Percentiles rank a stretch among this genome's conserved stretches.
These are phyloP conservation scores for Cephalotes varians DNA, from an alignment of 2,888 invertebrate species.

Conservation along the genomic window DNA sequence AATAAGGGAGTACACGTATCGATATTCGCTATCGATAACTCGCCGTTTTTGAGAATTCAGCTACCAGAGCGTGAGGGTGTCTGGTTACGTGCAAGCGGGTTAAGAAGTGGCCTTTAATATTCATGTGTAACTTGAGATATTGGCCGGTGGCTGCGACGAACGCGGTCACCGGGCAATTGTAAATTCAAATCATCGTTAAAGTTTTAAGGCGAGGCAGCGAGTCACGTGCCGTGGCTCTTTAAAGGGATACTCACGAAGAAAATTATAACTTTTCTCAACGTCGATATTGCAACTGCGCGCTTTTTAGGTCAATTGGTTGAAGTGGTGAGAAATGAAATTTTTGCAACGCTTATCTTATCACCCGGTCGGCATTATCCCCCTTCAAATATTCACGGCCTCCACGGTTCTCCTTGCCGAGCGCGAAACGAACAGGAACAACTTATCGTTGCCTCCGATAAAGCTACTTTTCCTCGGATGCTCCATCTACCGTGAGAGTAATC, in stretches of 20 bases:
- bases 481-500: conserved; percentile 63
- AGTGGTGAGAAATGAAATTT: conserved; percentile 27
- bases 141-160: conserved; percentile 1
- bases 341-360: conserved; percentile 49
- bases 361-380: conserved; percentile 40
- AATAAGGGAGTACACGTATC: conserved; percentile 9
- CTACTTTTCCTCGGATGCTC: conserved; percentile 50
- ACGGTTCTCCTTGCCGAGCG: conserved; percentile 18
- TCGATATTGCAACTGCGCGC: not conserved
- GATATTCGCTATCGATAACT: not conserved
- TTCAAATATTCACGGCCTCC: conserved; percentile 55
- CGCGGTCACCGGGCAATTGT: conserved; percentile 37
- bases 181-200: conserved; percentile 49
- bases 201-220: conserved; percentile 17
- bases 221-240: not conserved
- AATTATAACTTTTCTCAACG: conserved; percentile 19
- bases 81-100: conserved; percentile 28
- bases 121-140: conserved; percentile 52
- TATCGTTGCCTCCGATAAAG: conserved; percentile 66
- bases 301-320: not conserved
- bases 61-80: not conserved
- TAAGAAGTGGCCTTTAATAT: conserved; percentile 45
- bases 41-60: conserved; percentile 11
- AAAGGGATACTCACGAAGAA: not conserved
- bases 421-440: conserved; percentile 43